Evolutionary conservation across 1,140 invertebrate genomes (phyloP).

Genomic region (Cydia pomonella): DNA sequence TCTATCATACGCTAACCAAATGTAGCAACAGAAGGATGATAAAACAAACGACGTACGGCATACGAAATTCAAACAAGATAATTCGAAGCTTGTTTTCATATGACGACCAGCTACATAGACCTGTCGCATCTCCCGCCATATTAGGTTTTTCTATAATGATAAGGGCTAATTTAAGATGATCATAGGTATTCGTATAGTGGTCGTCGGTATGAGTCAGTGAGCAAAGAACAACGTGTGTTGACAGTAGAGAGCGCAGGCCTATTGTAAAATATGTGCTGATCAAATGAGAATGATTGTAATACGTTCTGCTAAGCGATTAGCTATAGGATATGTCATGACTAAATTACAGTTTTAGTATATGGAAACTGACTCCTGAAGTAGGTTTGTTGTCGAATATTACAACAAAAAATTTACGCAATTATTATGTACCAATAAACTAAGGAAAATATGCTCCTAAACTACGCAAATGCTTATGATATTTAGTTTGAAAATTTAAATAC

Average conservation of each 20-base stretch:
- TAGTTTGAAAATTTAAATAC: too few species aligned
- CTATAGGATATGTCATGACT: not conserved
- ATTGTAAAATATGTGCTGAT: constrained; percentile 6
- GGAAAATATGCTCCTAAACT: too few species aligned
- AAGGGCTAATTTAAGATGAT: not conserved
- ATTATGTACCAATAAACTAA: too few species aligned
- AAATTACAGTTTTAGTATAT: not conserved
- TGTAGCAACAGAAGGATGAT: constrained; percentile 6
- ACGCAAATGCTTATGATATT: too few species aligned
- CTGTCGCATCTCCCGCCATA: not conserved
- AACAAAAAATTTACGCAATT: too few species aligned
- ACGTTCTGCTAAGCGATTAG: not conserved
- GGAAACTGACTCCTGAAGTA: not conserved
- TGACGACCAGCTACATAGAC: not conserved
- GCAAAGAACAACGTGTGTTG: constrained; percentile 17
- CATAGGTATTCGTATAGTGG: not conserved
- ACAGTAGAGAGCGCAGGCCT: constrained; percentile 20
- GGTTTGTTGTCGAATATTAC: too few species aligned
- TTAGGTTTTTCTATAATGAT: not conserved
- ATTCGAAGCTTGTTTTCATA: constrained; percentile 27
- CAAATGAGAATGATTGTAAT: not conserved
- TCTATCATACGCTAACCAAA: not conserved
- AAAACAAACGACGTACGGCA: constrained; percentile 18
- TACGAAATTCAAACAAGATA: constrained; percentile 31
- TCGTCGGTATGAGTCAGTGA: constrained; percentile 12